Conservation (phyloP, 2,113 vertebrate genomes). For the Ameiurus melas region DNA sequence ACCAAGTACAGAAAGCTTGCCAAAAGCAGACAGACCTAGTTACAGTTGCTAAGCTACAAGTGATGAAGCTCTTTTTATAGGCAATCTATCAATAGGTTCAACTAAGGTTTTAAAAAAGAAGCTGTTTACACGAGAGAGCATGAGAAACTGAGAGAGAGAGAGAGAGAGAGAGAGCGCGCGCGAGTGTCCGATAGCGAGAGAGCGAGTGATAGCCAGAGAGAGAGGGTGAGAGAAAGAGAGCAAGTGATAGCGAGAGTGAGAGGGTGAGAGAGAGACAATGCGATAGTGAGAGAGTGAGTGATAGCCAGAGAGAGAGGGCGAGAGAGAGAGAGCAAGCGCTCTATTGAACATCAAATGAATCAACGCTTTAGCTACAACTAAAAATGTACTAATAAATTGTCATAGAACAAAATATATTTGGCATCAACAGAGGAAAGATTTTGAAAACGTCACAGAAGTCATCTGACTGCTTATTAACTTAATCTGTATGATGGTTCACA, state of each 20-base stretch:
- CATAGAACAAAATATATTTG: not conserved
- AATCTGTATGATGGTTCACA: no score
- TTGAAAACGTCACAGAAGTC: not conserved
- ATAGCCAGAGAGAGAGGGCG: not conserved
- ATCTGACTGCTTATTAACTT: not conserved
- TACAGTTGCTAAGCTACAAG: not conserved
- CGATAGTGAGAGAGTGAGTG: no score
- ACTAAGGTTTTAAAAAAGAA: not conserved
- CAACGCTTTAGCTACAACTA: no score
- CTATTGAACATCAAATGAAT: not conserved
- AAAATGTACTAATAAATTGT: not conserved
- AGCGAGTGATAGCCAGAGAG: no score
- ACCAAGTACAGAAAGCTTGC: not conserved
- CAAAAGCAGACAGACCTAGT: not conserved
- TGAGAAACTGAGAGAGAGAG: no score
- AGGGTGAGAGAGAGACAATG: no score
- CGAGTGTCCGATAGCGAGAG: no score
- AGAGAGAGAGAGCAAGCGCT: no score
- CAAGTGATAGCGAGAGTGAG: no score
- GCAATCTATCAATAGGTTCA: not conserved
- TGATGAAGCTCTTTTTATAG: not conserved
- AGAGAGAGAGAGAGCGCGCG: no score
- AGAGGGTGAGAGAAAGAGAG: no score
- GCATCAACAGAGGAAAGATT: not conserved
- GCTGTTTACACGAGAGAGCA: not conserved